Conservation (phyloP, 2,888 invertebrate species). For the Agrochola litura region DNA sequence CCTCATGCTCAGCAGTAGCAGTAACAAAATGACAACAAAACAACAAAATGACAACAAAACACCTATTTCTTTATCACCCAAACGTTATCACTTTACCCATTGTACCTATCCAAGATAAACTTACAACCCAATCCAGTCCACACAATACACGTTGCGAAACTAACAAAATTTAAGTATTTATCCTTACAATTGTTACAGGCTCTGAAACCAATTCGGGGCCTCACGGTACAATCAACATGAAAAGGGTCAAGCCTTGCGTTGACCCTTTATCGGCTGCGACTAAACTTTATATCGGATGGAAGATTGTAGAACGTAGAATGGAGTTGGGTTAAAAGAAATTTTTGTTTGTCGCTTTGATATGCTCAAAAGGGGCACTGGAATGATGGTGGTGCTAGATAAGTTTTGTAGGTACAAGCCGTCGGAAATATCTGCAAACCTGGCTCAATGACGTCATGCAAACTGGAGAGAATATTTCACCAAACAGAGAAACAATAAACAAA, state of each 20-base stretch:
- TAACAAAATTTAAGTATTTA: constrained; percentile 68
- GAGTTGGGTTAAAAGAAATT: background rate
- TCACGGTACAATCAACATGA: constrained; percentile 64
- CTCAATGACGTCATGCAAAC: too few relatives aligned
- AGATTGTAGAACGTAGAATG: constrained; percentile 22
- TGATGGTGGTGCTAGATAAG: background rate
- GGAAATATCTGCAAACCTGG: too few relatives aligned
- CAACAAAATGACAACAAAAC: constrained; percentile 3
- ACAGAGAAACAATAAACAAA: too few relatives aligned
- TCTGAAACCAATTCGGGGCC: constrained; percentile 55
- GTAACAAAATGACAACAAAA: background rate
- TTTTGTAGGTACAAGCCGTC: too few relatives aligned
- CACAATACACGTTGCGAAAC: constrained; percentile 49
- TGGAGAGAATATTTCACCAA: too few relatives aligned
- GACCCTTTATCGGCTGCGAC: constrained; percentile 64
- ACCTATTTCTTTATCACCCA: background rate
- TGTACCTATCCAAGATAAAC: constrained; percentile 11
- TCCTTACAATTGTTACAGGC: constrained; percentile 57
- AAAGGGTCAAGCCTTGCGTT: constrained; percentile 63
- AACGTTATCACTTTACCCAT: constrained; percentile 31
- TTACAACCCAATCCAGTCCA: constrained; percentile 34
- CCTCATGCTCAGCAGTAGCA: too few relatives aligned
- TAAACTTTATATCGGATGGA: constrained; percentile 59
- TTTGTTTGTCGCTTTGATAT: background rate
- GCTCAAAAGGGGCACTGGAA: background rate